Conservation (phyloP, 2,888 invertebrate genomes). For the Amblyteles armatorius region DNA sequence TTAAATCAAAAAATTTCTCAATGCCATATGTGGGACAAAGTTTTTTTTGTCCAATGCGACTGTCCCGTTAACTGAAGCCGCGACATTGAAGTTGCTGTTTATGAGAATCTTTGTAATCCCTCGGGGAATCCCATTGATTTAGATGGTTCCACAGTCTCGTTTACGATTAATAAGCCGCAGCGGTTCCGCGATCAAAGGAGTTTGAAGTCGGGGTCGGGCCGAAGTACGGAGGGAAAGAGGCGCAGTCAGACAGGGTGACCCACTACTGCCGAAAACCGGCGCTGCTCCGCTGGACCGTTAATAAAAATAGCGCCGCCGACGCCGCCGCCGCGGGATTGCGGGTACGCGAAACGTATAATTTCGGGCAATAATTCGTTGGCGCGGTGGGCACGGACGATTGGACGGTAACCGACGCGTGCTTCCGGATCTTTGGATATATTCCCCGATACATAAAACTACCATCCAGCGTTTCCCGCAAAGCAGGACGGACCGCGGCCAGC, state of each 20-base stretch:
- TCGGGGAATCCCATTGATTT: not conserved
- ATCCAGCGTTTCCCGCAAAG: not conserved
- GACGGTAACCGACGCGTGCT: slow-evolving; percentile 79
- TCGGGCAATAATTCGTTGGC: slow-evolving; percentile 76
- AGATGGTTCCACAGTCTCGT: not conserved
- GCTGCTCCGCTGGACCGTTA: slow-evolving; percentile 55
- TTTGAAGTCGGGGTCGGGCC: not conserved
- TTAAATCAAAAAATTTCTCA: not conserved
- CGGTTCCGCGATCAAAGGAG: slow-evolving; percentile 59
- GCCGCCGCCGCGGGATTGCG: slow-evolving; percentile 57
- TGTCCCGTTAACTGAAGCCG: not conserved
- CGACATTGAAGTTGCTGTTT: not conserved
- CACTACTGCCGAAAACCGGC: slow-evolving; percentile 19
- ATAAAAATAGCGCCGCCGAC: slow-evolving; percentile 67
- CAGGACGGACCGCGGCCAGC: not conserved
- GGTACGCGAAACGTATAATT: slow-evolving; percentile 77
- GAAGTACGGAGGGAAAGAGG: slow-evolving; percentile 22
- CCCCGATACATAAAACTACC: slow-evolving; percentile 42
- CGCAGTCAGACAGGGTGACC: slow-evolving; percentile 34
- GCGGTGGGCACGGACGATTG: slow-evolving; percentile 78
- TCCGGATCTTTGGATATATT: slow-evolving; percentile 73
- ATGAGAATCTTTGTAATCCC: not conserved
- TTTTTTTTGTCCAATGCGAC: not conserved
- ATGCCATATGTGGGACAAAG: not conserved
- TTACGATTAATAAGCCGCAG: not conserved